Conservation (phyloP, 2,797 vertebrate genomes). For the Myotis vivesi region DNA sequence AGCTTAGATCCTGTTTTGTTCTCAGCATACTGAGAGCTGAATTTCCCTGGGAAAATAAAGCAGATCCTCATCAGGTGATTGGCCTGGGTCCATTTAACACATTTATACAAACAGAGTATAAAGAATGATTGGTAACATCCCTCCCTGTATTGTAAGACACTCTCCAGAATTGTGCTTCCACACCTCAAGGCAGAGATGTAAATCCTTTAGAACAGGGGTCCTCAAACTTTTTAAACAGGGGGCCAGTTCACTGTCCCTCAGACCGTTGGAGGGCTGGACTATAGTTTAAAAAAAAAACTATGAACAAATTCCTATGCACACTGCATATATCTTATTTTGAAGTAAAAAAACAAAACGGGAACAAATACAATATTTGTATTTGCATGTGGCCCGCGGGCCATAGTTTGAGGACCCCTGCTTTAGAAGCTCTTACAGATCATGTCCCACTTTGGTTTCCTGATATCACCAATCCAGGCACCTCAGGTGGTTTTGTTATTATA, state of each 20-base stretch:
- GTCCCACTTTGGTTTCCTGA: neutral
- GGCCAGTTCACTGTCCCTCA: too few species aligned
- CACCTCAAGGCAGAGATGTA: neutral
- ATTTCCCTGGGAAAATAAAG: neutral
- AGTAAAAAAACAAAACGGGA: too few species aligned
- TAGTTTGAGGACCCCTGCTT: neutral
- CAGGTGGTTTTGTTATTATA: neutral
- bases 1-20: neutral
- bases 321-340: too few species aligned
- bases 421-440: neutral
- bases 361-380: too few species aligned
- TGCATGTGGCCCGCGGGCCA: too few species aligned
- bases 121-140: fast-evolving
- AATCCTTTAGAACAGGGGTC: too few species aligned
- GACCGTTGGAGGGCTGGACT: too few species aligned
- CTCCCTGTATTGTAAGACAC: neutral
- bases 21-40: neutral
- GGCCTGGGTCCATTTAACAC: fast-evolving
- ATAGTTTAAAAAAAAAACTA: too few species aligned
- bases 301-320: too few species aligned
- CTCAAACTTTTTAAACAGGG: too few species aligned
- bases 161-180: neutral
- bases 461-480: neutral
- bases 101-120: neutral
- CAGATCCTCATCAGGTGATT: neutral